Evolutionary conservation across 2,797 vertebrate genomes (phyloP).

Genomic region (Tolypeutes matacus): DNA sequence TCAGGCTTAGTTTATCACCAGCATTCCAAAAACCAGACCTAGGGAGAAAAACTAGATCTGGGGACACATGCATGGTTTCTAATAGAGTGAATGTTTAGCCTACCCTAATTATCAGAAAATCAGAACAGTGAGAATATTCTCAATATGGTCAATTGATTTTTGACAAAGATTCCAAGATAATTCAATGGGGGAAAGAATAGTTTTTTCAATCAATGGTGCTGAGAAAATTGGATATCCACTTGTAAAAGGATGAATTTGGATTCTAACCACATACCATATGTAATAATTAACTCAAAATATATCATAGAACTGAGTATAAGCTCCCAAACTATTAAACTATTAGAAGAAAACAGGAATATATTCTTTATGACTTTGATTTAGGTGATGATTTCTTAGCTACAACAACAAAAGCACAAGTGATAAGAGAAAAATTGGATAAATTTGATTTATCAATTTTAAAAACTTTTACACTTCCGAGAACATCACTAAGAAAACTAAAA

Average conservation of each 20-base stretch:
- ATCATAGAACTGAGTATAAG: background rate
- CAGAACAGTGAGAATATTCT: no score
- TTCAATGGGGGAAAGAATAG: background rate
- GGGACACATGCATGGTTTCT: no score
- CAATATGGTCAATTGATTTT: no score
- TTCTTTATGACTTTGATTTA: background rate
- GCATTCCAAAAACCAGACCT: no score
- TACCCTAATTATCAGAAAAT: no score
- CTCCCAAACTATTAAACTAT: background rate
- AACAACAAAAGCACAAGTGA: background rate
- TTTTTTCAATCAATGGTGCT: background rate
- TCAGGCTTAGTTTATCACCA: no score
- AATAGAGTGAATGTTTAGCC: no score
- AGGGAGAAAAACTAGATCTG: no score
- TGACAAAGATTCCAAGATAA: background rate
- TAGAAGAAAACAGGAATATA: background rate
- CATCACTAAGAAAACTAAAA: background rate
- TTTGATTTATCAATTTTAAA: background rate
- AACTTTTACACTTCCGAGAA: background rate
- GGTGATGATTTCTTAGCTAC: slow-evolving; percentile 24
- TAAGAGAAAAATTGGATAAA: slow-evolving; percentile 24
- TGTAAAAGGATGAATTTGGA: background rate
- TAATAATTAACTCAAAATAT: background rate
- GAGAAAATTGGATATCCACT: background rate
- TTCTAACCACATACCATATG: background rate